Evolutionary conservation across 1,140 invertebrate species (phyloP).

Genomic region (Drosophila repleta): DNA sequence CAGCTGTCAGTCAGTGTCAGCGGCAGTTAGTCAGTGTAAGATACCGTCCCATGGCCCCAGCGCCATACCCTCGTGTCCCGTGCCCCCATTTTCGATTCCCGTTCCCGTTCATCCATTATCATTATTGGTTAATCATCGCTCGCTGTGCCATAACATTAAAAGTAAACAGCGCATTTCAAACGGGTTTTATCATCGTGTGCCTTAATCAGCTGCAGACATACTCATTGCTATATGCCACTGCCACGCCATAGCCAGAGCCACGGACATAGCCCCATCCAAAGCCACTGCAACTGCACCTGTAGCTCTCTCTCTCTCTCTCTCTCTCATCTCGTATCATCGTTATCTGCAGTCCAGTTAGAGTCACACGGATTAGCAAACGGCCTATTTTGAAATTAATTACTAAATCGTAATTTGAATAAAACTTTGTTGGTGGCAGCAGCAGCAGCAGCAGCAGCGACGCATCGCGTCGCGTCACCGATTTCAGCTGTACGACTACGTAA

Average conservation of each 20-base stretch:
- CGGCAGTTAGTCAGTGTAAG: constrained; percentile 15
- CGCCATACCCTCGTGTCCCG: background rate
- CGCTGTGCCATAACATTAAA: constrained; percentile 60
- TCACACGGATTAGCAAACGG: constrained; percentile 50
- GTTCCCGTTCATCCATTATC: constrained; percentile 47
- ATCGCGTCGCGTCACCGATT: constrained; percentile 1
- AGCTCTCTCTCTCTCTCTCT: background rate
- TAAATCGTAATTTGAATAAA: constrained; percentile 73
- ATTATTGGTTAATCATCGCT: constrained; percentile 74
- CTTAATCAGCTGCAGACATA: constrained; percentile 49
- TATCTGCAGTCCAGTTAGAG: constrained; percentile 30
- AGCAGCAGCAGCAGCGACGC: no score
- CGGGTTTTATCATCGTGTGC: constrained; percentile 62
- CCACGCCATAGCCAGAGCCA: constrained; percentile 1
- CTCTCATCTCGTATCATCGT: background rate
- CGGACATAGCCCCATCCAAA: background rate
- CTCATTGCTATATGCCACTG: constrained; percentile 1
- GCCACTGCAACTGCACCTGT: background rate
- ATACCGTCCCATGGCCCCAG: background rate
- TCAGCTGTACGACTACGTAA: constrained; percentile 55
- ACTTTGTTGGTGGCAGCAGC: constrained; percentile 64
- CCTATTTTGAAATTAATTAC: constrained; percentile 75
- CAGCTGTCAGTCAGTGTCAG: constrained; percentile 35
- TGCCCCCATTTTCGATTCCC: background rate
- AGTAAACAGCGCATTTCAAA: constrained; percentile 65